These are phyloP conservation scores for Ceuthmochares aereus DNA, from an alignment of 2,113 vertebrate species.

Conservation along the genomic window DNA sequence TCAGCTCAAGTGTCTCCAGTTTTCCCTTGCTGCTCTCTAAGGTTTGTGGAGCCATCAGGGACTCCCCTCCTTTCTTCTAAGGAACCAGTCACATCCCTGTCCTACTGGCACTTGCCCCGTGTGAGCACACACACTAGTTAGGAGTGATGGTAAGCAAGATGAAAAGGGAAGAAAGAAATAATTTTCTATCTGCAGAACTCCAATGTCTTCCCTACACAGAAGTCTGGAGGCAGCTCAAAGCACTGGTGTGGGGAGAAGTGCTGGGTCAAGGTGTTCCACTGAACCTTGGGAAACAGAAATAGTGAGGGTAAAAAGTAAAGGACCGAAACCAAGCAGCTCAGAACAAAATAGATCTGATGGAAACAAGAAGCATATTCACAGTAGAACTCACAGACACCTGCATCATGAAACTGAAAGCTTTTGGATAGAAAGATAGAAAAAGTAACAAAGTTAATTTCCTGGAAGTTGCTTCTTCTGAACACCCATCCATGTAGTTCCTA, in stretches of 20 bases:
- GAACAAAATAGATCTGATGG: background rate
- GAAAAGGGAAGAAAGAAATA: background rate
- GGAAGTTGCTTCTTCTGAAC: background rate
- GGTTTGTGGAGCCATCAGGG: background rate
- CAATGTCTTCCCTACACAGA: background rate
- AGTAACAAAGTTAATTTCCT: background rate
- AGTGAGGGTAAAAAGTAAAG: background rate
- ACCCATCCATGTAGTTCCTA: background rate
- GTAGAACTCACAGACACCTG: background rate
- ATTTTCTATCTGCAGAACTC: background rate
- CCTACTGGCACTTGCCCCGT: background rate
- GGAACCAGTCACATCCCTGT: background rate
- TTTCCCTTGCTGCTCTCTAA: background rate
- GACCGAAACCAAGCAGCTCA: background rate
- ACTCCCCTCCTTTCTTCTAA: background rate
- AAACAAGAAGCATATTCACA: background rate
- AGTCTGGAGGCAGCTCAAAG: background rate
- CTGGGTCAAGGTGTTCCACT: background rate
- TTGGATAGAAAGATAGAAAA: background rate
- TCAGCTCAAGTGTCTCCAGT: background rate
- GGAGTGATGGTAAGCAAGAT: background rate
- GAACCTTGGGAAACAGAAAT: background rate
- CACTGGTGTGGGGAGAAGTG: rapidly evolving
- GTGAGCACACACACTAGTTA: background rate
- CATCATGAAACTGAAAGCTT: background rate